Percentiles rank a stretch among this genome's conserved stretches.
Conservation (phyloP, 1,140 invertebrate genomes). For the Macrotrachela quadricornifera region DNA sequence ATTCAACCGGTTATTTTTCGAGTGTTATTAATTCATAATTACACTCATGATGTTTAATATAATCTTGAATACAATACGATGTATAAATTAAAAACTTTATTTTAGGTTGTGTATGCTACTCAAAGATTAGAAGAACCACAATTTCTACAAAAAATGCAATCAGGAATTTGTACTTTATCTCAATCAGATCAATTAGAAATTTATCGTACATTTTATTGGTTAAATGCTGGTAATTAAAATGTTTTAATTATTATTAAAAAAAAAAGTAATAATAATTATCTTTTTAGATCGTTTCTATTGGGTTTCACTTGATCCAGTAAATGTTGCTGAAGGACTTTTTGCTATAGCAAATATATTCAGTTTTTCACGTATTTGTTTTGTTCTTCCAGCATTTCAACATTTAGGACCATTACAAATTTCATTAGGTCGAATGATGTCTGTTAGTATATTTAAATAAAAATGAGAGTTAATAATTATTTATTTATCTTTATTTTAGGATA, state of each 20-base stretch:
- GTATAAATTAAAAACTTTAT: background rate
- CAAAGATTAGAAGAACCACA: no score
- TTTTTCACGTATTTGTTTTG: constrained; percentile 27
- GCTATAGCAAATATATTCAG: constrained; percentile 23
- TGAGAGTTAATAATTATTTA: background rate
- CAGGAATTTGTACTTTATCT: no score
- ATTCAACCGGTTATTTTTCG: background rate
- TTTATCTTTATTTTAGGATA: constrained; percentile 16
- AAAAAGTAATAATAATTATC: background rate
- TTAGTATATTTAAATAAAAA: constrained; percentile 8
- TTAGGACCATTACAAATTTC: constrained; percentile 30
- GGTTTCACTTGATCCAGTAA: constrained; percentile 17
- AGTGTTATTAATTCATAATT: background rate
- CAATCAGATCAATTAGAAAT: background rate
- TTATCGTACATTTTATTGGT: background rate
- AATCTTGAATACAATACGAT: background rate
- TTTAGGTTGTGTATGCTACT: no score
- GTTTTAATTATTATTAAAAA: background rate
- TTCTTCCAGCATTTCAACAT: constrained; percentile 31
- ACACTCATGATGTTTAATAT: background rate
- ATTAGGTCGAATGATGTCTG: constrained; percentile 27
- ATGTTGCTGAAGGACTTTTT: constrained; percentile 18
- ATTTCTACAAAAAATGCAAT: no score
- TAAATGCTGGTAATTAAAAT: background rate
- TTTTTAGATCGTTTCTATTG: constrained; percentile 20